Evolutionary conservation across 2,888 invertebrate species (phyloP).

Genomic region (Melieria picta): DNA sequence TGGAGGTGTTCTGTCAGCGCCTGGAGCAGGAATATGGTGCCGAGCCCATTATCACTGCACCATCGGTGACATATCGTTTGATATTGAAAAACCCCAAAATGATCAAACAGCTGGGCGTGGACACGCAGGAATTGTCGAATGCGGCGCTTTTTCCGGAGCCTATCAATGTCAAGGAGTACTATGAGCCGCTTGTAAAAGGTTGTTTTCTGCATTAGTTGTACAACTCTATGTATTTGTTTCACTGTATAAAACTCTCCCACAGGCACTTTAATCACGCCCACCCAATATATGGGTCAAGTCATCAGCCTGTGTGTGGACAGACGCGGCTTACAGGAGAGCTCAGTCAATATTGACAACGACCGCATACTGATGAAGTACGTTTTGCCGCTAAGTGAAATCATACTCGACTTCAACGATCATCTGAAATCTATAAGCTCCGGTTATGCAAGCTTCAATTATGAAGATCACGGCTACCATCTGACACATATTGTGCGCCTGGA

Average conservation of each 20-base stretch:
- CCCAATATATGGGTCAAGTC: slow-evolving; percentile 76
- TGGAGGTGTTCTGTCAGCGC: slow-evolving; percentile 89
- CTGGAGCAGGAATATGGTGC: slow-evolving; percentile 85
- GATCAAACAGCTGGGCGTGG: slow-evolving; percentile 72
- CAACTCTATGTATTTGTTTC: neutral
- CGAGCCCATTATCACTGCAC: slow-evolving; percentile 84
- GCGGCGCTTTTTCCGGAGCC: slow-evolving; percentile 78
- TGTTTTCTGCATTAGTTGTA: slow-evolving; percentile 47
- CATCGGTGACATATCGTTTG: slow-evolving; percentile 84
- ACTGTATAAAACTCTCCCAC: neutral
- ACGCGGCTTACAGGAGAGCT: slow-evolving; percentile 72
- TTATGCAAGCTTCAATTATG: slow-evolving; percentile 95
- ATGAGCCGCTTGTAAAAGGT: slow-evolving; percentile 87
- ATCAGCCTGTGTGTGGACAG: slow-evolving; percentile 80
- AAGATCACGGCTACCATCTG: slow-evolving; percentile 83
- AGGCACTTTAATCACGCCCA: slow-evolving; percentile 91
- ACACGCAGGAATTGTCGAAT: slow-evolving; percentile 76
- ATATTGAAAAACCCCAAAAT: slow-evolving; percentile 79
- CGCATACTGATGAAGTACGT: slow-evolving; percentile 84
- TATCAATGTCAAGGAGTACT: slow-evolving; percentile 76
- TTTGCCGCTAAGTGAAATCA: slow-evolving; percentile 91
- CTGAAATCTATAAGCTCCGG: slow-evolving; percentile 92
- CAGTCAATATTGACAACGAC: slow-evolving; percentile 83
- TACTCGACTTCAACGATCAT: slow-evolving; percentile 93
- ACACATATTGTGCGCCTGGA: slow-evolving; percentile 83